Percentiles rank a stretch among this genome's conserved stretches.
phyloP scores from a whole-genome alignment of 2,113 vertebrate species.

The Mirza zaza region DNA sequence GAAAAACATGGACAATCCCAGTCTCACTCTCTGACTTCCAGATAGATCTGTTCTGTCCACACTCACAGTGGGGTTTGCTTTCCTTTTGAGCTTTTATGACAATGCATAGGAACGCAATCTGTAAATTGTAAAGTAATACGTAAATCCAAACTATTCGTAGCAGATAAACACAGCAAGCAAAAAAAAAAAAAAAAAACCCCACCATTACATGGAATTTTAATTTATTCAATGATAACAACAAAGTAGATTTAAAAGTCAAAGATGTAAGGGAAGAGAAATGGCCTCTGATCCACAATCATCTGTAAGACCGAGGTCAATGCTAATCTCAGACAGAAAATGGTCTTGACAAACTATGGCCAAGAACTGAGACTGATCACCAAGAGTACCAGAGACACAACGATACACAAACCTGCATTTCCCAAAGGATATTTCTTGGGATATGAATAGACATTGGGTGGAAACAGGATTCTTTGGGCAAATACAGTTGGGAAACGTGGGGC shows the following conservation, averaged over 20 bases:
- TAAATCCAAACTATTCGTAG: neutral
- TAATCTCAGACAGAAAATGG: neutral
- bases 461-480: neutral
- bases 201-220: neutral
- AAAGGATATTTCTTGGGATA: neutral
- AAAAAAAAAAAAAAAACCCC: neutral
- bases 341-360: neutral
- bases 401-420: neutral
- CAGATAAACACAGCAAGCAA: neutral
- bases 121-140: neutral
- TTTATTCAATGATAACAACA: neutral
- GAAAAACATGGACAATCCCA: rapidly evolving
- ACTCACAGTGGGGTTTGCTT: neutral
- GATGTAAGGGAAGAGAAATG: neutral
- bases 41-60: neutral
- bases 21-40: neutral
- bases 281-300: neutral
- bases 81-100: neutral
- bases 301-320: neutral
- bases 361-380: neutral
- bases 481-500: neutral
- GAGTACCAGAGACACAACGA: rapidly evolving
- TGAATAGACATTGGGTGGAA: neutral
- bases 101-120: no score
- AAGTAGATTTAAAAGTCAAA: neutral